A percentile compares a stretch with the other conserved stretches of the same genome.
Evolutionary conservation across 2,113 vertebrate species (phyloP).

Genomic region (Hippocampus zosterae): DNA sequence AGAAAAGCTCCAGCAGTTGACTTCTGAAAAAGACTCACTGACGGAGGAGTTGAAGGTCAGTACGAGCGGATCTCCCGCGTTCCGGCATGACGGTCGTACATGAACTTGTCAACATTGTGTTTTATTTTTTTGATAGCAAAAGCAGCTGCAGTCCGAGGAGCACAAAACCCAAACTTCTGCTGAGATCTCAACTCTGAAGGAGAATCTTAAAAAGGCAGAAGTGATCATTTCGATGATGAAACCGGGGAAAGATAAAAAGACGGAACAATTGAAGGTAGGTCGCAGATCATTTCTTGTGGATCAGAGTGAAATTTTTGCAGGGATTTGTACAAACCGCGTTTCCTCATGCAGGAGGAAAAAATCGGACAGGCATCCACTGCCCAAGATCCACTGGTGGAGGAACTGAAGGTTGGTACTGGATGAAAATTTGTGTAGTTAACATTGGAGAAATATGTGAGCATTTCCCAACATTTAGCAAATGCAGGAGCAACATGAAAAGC

Average conservation of each 20-base stretch:
- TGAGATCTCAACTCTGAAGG: conserved; percentile 65
- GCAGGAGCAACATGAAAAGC: neutral
- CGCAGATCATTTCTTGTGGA: no score
- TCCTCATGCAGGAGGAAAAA: conserved; percentile 37
- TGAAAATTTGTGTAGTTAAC: neutral
- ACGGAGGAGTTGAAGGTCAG: neutral
- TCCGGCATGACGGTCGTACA: neutral
- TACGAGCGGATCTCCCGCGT: neutral
- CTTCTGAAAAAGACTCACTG: neutral
- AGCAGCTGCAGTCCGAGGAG: neutral
- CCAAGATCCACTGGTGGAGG: conserved; percentile 80
- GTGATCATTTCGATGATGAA: neutral
- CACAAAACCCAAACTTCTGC: conserved; percentile 15
- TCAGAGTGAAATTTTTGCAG: no score
- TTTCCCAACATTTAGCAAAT: neutral
- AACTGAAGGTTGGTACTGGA: conserved; percentile 68
- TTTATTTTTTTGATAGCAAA: neutral
- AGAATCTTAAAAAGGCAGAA: conserved; percentile 71
- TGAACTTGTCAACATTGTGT: neutral
- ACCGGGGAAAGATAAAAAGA: neutral
- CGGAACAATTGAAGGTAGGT: neutral
- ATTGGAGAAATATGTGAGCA: neutral
- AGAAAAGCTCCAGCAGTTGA: neutral
- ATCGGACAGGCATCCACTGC: conserved; percentile 75
- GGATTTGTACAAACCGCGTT: no score